A percentile compares a stretch with the other conserved stretches of the same genome.
Conservation (phyloP, 2,888 invertebrate genomes). For the Scelioninae gen. 2 region DNA sequence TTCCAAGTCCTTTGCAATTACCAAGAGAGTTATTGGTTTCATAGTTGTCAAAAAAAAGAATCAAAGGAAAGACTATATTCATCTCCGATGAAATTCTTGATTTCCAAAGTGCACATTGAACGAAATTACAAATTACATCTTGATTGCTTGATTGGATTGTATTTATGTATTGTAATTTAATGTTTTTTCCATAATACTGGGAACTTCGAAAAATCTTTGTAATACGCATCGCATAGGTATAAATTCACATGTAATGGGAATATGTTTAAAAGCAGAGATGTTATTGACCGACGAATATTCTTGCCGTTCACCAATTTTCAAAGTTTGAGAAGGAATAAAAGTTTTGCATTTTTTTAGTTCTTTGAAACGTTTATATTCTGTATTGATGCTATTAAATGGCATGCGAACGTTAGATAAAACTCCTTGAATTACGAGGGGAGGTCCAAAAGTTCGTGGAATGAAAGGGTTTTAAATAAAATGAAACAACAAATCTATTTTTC, state of each 20-base stretch:
- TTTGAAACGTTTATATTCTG: slow-evolving; percentile 51
- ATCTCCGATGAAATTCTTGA: slow-evolving; percentile 20
- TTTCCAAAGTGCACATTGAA: slow-evolving; percentile 56
- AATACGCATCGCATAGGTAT: slow-evolving; percentile 47
- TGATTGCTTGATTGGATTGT: slow-evolving; percentile 12
- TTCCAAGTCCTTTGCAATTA: slow-evolving; percentile 36
- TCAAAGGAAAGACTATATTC: slow-evolving; percentile 21
- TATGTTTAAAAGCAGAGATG: slow-evolving; percentile 16
- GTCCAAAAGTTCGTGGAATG: no score
- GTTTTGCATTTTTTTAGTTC: slow-evolving; percentile 38
- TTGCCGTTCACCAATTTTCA: slow-evolving; percentile 39
- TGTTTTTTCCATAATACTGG: slow-evolving; percentile 38
- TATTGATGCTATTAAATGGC: slow-evolving; percentile 28
- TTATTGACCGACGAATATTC: slow-evolving; percentile 37
- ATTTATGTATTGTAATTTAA: slow-evolving; percentile 47
- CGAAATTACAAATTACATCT: slow-evolving; percentile 53
- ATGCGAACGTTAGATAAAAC: not conserved
- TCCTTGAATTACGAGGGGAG: no score
- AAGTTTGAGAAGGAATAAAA: slow-evolving; percentile 47
- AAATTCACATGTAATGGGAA: slow-evolving; percentile 43
- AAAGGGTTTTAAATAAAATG: no score
- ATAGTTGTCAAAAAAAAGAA: slow-evolving; percentile 55
- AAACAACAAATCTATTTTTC: no score
- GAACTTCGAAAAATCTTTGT: slow-evolving; percentile 47
- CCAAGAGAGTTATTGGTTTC: slow-evolving; percentile 57